Base-by-base conservation (phyloP, 1,140 invertebrate genomes). In the Batillaria attramentaria region DNA sequence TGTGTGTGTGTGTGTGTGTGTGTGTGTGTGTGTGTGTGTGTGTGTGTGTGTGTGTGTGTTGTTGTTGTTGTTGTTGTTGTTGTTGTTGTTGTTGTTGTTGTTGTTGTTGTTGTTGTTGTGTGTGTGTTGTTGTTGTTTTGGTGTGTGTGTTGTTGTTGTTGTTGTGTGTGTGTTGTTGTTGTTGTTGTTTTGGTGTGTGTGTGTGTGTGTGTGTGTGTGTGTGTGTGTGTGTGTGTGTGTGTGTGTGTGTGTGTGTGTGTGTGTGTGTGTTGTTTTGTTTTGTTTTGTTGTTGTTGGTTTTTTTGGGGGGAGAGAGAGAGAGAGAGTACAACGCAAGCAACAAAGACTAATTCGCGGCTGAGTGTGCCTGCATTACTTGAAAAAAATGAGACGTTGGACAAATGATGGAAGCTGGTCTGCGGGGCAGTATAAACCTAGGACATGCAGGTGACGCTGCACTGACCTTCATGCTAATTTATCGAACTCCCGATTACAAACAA, bases 1-100 rank as follows among this genome's bases (percentile, higher is more conserved):
- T 42, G 69, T 72, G 43, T 72, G 43, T 72, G 69, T 72, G 69
- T 72, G 69, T 72, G 69, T 42, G 69, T 72, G 69, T 72, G 43
- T 42, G 37, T 42, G 69, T 72, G 69, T 42, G 37, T 72, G 37
- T 42, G 43, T 72, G 39, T 41, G 43, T 65, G 62, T 65, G 62
- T 65, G 62, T 65, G 62, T 65, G 62, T 65, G 62, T 65, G 62
- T 65, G 62, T 65, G 62, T 65, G 62, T 65, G 62, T 65, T 28
- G 33, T 28, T 65, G 62, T 65, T 28, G 33, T 28, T 65, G 62
- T 65, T 28, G 33, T 28, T 65, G 62, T 65, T 28, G 33, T 28
- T 65, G 62, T 33, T 6, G 33, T 6, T 33, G 20, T 50, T 13
- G 10, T 13, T 13, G 24, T 50, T 28, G 33, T 28, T 65, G 62